Conservation (phyloP, 1,140 invertebrate species). For the Drosophila sechellia region DNA sequence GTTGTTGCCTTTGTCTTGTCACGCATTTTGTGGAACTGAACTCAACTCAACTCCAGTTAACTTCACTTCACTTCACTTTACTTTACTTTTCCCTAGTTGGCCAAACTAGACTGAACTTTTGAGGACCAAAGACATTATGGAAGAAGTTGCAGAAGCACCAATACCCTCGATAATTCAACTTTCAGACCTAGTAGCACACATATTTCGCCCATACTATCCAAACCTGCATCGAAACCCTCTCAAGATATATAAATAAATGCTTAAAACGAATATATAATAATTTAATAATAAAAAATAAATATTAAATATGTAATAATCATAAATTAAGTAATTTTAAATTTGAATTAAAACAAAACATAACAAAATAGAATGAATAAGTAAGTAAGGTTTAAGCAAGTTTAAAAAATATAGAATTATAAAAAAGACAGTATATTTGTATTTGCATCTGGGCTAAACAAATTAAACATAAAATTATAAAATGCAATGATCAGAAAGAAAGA, state of each 20-base stretch:
- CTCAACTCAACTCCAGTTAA: slow-evolving; percentile 20
- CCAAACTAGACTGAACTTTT: not conserved
- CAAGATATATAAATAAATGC: no score
- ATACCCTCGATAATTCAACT: not conserved
- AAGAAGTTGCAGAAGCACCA: not conserved
- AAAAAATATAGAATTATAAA: no score
- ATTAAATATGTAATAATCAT: no score
- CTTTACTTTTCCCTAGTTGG: not conserved
- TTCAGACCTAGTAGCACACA: not conserved
- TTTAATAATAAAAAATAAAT: no score
- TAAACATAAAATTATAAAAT: not conserved
- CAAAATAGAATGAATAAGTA: no score
- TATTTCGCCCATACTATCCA: not conserved
- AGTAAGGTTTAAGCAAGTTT: no score
- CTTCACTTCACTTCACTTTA: slow-evolving; percentile 19
- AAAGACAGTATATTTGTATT: no score
- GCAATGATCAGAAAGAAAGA: not conserved
- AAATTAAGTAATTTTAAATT: not conserved
- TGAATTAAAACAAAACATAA: no score
- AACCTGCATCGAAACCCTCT: no score
- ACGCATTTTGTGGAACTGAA: slow-evolving; percentile 57
- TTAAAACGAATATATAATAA: no score
- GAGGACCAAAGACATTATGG: not conserved
- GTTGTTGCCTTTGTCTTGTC: slow-evolving; percentile 59
- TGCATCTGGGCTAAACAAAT: not conserved